These are phyloP conservation scores for Saccopteryx leptura DNA, from an alignment of 2,113 vertebrate species.

Conservation along the genomic window DNA sequence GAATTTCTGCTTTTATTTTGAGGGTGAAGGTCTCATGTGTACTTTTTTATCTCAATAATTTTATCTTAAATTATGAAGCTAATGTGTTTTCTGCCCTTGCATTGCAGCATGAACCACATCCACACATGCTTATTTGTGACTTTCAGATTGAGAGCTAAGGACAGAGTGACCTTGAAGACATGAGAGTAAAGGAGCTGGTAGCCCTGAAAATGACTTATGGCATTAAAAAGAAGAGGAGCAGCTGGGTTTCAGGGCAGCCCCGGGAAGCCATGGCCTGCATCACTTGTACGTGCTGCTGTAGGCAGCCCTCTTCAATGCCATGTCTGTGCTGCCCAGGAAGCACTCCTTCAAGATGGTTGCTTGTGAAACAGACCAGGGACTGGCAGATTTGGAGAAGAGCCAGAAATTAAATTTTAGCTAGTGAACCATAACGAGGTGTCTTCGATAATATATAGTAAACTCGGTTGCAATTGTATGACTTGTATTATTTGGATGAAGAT, in stretches of 20 bases:
- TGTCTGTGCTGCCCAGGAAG: background rate
- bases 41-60: background rate
- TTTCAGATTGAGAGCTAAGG: background rate
- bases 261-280: too few species aligned
- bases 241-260: too few species aligned
- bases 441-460: constrained; percentile 92
- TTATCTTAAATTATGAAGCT: background rate
- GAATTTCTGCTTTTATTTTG: background rate
- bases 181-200: background rate
- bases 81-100: background rate
- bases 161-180: background rate
- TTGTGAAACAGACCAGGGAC: constrained; percentile 92
- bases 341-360: constrained; percentile 75
- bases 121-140: background rate
- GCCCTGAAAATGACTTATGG: background rate
- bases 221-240: too few species aligned
- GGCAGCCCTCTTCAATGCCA: background rate
- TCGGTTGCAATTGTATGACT: constrained; percentile 90
- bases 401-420: constrained; percentile 93
- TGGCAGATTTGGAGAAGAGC: constrained; percentile 94
- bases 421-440: constrained; percentile 94
- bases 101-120: background rate
- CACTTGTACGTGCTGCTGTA: rapidly evolving
- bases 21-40: background rate
- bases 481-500: constrained; percentile 91